Percentiles rank a stretch among this genome's conserved stretches.
phyloP scores from a whole-genome alignment of 2,113 vertebrate species.

The pig (Sus scrofa) region DNA sequence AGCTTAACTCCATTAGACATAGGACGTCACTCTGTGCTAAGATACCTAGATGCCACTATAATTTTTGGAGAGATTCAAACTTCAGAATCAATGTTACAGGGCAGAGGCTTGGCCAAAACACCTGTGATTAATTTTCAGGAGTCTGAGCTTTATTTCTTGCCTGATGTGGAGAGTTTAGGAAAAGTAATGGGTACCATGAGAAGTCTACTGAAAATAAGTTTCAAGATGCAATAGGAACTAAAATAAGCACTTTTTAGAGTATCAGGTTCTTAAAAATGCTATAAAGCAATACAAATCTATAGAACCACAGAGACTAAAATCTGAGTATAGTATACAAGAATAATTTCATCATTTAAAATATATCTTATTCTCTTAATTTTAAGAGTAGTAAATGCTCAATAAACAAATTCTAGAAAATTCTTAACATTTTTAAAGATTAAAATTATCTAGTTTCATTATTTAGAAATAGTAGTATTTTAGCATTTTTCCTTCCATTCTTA shows the following conservation, averaged over 20 bases:
- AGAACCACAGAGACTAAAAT: background rate
- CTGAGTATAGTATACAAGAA: background rate
- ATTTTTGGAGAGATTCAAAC: constrained; percentile 53
- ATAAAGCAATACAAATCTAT: background rate
- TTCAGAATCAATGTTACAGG: constrained; percentile 47
- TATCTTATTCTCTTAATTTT: constrained; percentile 4
- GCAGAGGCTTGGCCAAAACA: constrained; percentile 15
- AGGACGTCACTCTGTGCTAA: background rate
- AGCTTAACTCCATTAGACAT: background rate
- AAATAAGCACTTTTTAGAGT: background rate
- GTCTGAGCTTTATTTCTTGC: constrained; percentile 2
- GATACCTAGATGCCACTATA: background rate
- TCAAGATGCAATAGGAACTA: background rate
- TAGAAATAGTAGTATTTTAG: constrained; percentile 36
- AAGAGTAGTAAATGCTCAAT: background rate
- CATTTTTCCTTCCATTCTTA: constrained; percentile 1
- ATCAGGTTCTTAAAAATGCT: constrained; percentile 20
- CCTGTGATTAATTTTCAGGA: constrained; percentile 59
- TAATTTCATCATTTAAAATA: background rate
- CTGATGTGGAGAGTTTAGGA: background rate
- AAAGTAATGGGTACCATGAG: constrained; percentile 50
- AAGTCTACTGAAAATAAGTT: background rate
- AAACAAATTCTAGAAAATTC: background rate
- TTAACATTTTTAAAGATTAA: constrained; percentile 21
- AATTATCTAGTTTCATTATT: constrained; percentile 10